These are phyloP conservation scores for Platycnemis pennipes DNA, from an alignment of 2,888 invertebrate species.

Conservation along the genomic window DNA sequence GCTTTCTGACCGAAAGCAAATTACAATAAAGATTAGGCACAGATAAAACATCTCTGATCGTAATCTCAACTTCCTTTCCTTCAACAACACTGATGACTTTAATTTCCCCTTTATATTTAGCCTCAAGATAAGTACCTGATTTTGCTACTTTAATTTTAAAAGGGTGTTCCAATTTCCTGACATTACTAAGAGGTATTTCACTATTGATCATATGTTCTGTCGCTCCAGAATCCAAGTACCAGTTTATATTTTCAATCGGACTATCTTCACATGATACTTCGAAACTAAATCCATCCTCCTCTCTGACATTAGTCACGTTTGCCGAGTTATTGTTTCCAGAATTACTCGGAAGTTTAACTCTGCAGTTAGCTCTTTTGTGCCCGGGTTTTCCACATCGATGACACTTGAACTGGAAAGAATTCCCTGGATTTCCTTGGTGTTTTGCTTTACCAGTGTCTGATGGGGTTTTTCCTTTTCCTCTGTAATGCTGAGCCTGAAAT, in stretches of 20 bases:
- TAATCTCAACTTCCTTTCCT: slow-evolving; percentile 70
- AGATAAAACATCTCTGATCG: slow-evolving; percentile 71
- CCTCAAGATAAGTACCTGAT: slow-evolving; percentile 70
- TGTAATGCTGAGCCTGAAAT: too few relatives aligned
- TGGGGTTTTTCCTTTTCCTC: too few relatives aligned
- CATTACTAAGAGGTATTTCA: slow-evolving; percentile 69
- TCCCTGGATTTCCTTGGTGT: background rate
- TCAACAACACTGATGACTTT: slow-evolving; percentile 64
- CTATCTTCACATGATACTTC: slow-evolving; percentile 54
- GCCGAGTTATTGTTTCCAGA: slow-evolving; percentile 3
- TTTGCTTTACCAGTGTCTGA: background rate
- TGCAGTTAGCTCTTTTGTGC: background rate
- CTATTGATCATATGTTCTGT: slow-evolving; percentile 73
- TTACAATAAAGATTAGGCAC: slow-evolving; percentile 72
- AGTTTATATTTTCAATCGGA: slow-evolving; percentile 68
- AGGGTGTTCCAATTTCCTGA: slow-evolving; percentile 69
- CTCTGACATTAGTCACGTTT: slow-evolving; percentile 18
- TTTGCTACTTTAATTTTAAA: slow-evolving; percentile 73
- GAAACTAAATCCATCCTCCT: slow-evolving; percentile 61
- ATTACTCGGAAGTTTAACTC: background rate
- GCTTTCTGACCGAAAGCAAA: slow-evolving; percentile 73
- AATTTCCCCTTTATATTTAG: slow-evolving; percentile 70
- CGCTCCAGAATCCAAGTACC: slow-evolving; percentile 74
- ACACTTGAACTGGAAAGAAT: background rate
- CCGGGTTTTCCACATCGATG: slow-evolving; percentile 1